phyloP scores from a whole-genome alignment of 2,888 invertebrate species.

The Chymomyza fuscimana region DNA sequence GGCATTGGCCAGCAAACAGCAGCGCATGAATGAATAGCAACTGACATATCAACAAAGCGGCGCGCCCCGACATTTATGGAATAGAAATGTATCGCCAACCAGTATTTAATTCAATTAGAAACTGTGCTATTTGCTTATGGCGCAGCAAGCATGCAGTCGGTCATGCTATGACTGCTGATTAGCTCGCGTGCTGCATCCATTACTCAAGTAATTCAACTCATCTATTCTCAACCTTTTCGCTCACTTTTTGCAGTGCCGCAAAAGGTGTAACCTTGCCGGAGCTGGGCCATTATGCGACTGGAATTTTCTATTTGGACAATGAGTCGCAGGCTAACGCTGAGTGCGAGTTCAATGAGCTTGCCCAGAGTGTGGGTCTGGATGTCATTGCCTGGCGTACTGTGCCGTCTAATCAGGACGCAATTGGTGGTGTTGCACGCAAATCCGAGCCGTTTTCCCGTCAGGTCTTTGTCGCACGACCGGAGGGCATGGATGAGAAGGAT shows the following conservation, averaged over 20 bases:
- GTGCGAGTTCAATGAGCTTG: constrained; percentile 89
- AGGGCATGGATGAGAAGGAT: constrained; percentile 76
- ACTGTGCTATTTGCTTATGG: constrained; percentile 33
- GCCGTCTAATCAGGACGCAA: constrained; percentile 90
- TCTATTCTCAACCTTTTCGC: not conserved
- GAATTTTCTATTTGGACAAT: constrained; percentile 96
- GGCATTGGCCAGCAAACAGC: constrained; percentile 23
- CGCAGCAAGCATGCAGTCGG: constrained; percentile 21
- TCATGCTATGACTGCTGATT: not conserved
- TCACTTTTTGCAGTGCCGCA: constrained; percentile 83
- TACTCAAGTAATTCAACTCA: not conserved
- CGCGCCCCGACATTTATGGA: not conserved
- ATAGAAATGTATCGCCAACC: not conserved
- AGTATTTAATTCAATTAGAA: constrained; percentile 31
- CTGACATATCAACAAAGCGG: constrained; percentile 1
- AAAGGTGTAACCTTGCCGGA: constrained; percentile 91
- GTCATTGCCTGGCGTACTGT: constrained; percentile 97
- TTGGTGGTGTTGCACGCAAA: constrained; percentile 95
- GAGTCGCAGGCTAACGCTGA: constrained; percentile 89
- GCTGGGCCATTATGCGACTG: constrained; percentile 95
- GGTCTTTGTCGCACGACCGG: constrained; percentile 89
- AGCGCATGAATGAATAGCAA: constrained; percentile 51
- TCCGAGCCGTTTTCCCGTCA: constrained; percentile 98
- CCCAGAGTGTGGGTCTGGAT: constrained; percentile 88
- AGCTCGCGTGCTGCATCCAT: not conserved